Evolutionary conservation across 2,888 invertebrate genomes (phyloP).

Genomic region (Chromoteleia sp.): DNA sequence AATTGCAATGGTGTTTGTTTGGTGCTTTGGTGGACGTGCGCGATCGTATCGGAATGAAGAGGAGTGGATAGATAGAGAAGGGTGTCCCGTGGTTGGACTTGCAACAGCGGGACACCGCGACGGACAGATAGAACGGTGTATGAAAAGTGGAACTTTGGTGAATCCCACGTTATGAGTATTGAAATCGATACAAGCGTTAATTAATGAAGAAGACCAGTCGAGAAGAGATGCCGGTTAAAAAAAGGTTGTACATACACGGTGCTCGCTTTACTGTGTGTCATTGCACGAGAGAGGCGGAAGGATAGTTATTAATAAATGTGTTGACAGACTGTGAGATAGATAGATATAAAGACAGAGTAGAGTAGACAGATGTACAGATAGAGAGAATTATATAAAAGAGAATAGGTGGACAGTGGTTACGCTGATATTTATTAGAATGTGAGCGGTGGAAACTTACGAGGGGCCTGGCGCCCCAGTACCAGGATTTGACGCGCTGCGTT

Average conservation of each 20-base stretch:
- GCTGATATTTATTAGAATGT: slow-evolving; percentile 63
- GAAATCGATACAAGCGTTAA: slow-evolving; percentile 43
- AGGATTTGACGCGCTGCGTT: slow-evolving; percentile 98
- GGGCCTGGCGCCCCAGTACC: slow-evolving; percentile 97
- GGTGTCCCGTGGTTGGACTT: slow-evolving; percentile 50
- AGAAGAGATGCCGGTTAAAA: slow-evolving; percentile 28
- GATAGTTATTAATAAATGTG: slow-evolving; percentile 44
- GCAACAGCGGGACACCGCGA: slow-evolving; percentile 50
- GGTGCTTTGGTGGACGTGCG: slow-evolving; percentile 70
- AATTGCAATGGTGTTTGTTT: slow-evolving; percentile 69
- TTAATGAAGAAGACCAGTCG: slow-evolving; percentile 52
- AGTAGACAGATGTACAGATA: slow-evolving; percentile 57
- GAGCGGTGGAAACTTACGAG: slow-evolving; percentile 90
- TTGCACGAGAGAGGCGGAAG: slow-evolving; percentile 42
- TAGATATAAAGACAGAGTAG: slow-evolving; percentile 30
- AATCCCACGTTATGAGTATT: slow-evolving; percentile 45
- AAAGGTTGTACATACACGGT: slow-evolving; percentile 45
- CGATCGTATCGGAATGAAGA: slow-evolving; percentile 71
- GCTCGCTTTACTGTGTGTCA: slow-evolving; percentile 51
- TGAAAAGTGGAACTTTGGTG: slow-evolving; percentile 55
- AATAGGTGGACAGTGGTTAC: slow-evolving; percentile 54
- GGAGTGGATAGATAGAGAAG: slow-evolving; percentile 67
- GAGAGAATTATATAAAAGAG: slow-evolving; percentile 48
- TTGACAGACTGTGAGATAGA: slow-evolving; percentile 52
- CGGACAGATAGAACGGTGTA: slow-evolving; percentile 62